A percentile compares a stretch with the other conserved stretches of the same genome.
Evolutionary conservation across 2,888 invertebrate species (phyloP).

Genomic region (Thymelicus acteon): DNA sequence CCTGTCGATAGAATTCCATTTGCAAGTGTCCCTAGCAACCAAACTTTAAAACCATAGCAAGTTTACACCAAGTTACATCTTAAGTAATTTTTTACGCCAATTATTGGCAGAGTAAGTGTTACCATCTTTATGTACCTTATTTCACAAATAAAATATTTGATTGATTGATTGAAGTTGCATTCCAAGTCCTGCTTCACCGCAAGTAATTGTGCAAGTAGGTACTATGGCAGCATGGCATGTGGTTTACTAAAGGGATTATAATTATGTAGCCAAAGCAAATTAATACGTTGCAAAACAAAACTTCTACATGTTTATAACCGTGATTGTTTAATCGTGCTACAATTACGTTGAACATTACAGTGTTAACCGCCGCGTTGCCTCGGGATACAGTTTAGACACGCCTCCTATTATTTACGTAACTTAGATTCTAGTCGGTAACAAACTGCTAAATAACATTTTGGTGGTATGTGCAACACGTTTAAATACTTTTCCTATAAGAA

Average conservation of each 20-base stretch:
- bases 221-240: constrained; percentile 6
- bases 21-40: too few relatives aligned
- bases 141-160: too few relatives aligned
- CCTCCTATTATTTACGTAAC: constrained; percentile 9
- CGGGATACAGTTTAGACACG: neutral
- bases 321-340: constrained; percentile 5
- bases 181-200: neutral
- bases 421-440: neutral
- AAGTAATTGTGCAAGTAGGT: neutral
- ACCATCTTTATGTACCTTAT: too few relatives aligned
- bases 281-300: constrained; percentile 9
- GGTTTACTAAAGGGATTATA: neutral
- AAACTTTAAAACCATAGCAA: too few relatives aligned
- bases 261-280: constrained; percentile 6
- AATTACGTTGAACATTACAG: constrained; percentile 6
- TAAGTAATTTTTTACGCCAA: too few relatives aligned
- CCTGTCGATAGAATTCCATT: too few relatives aligned
- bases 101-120: too few relatives aligned
- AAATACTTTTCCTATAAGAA: too few relatives aligned
- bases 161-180: too few relatives aligned
- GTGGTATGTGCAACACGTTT: too few relatives aligned
- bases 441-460: neutral
- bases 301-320: neutral
- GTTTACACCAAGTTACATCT: too few relatives aligned
- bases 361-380: neutral